These are phyloP conservation scores for Torymus texanus DNA, from an alignment of 2,888 invertebrate species.

Conservation along the genomic window DNA sequence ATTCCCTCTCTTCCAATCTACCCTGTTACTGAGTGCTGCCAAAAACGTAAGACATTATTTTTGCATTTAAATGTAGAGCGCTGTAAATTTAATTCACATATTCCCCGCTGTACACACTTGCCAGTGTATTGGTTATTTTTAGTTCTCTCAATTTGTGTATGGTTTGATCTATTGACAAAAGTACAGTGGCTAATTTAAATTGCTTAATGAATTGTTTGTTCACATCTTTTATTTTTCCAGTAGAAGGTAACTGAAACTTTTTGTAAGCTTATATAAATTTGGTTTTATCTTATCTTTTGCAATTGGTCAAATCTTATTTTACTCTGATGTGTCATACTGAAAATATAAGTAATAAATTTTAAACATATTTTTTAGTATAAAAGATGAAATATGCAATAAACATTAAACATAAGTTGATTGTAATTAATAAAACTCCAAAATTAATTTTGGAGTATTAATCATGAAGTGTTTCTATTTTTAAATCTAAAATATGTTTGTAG, in stretches of 20 bases:
- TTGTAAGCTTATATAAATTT: too few species aligned
- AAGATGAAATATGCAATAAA: too few species aligned
- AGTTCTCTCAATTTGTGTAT: constrained; percentile 4
- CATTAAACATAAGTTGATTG: not conserved
- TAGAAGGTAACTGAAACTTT: not conserved
- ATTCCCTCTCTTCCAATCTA: not conserved
- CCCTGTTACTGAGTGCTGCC: constrained; percentile 27
- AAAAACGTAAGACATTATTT: constrained; percentile 30
- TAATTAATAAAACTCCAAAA: constrained; percentile 1
- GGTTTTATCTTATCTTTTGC: too few species aligned
- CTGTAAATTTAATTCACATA: constrained; percentile 14
- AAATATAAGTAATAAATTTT: too few species aligned
- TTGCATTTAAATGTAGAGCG: constrained; percentile 7
- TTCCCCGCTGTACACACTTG: not conserved
- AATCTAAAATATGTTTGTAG: constrained; percentile 29
- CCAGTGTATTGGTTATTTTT: constrained; percentile 39
- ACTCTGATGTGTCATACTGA: too few species aligned
- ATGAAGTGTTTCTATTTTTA: not conserved
- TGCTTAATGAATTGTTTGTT: not conserved
- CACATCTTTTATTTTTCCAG: not conserved
- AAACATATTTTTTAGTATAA: too few species aligned
- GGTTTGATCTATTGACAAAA: constrained; percentile 17
- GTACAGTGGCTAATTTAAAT: not conserved
- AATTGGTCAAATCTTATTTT: too few species aligned
- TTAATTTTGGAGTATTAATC: not conserved